Evolutionary conservation across 2,888 invertebrate species (phyloP).

Genomic region (Bugula neritina): DNA sequence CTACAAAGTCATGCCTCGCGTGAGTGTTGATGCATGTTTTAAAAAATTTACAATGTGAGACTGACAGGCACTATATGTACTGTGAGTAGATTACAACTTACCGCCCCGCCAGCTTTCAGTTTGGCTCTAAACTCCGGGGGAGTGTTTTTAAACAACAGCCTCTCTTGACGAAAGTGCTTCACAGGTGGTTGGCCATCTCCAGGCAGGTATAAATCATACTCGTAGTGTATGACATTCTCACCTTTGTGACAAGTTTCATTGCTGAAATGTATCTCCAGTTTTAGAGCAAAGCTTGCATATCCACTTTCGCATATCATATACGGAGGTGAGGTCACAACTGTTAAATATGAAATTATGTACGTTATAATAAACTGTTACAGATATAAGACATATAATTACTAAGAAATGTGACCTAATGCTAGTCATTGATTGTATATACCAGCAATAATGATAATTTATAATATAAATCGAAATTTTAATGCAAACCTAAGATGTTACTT

Average conservation of each 20-base stretch:
- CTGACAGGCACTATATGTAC: not conserved
- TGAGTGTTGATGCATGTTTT: too few relatives aligned
- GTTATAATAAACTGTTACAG: too few relatives aligned
- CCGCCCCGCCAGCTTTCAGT: conserved; percentile 78
- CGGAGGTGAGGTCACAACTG: conserved; percentile 80
- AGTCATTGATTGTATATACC: too few relatives aligned
- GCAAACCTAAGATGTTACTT: too few relatives aligned
- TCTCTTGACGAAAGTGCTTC: conserved; percentile 69
- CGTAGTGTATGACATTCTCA: conserved; percentile 63
- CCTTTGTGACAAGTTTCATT: conserved; percentile 64
- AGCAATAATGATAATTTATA: too few relatives aligned
- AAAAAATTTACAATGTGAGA: not conserved
- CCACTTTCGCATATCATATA: conserved; percentile 86
- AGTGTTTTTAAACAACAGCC: conserved; percentile 75
- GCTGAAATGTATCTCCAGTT: conserved; percentile 73
- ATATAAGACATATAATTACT: too few relatives aligned
- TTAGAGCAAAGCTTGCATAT: conserved; percentile 85
- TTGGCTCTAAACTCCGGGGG: conserved; percentile 83
- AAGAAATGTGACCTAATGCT: too few relatives aligned
- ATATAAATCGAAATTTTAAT: too few relatives aligned
- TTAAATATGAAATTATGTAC: not conserved
- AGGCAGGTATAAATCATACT: conserved; percentile 80
- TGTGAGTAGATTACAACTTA: conserved; percentile 49
- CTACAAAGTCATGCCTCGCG: too few relatives aligned
- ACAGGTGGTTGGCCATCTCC: conserved; percentile 66